These are phyloP conservation scores for Caenorhabditis afra DNA, from an alignment of 2,888 invertebrate species.

Conservation along the genomic window DNA sequence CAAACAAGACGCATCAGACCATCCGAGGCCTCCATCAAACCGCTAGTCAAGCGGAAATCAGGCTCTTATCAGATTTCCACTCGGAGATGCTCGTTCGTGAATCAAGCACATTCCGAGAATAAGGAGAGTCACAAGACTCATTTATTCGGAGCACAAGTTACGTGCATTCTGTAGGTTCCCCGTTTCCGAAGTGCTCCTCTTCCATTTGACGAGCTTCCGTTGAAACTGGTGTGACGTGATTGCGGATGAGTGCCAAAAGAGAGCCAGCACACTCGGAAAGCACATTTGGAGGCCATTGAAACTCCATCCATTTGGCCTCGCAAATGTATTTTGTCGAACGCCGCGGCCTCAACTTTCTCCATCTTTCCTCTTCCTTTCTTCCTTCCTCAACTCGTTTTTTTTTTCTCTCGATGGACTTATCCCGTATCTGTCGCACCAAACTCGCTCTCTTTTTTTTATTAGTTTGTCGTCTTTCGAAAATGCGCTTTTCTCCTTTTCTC, in stretches of 20 bases:
- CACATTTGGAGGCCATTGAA: not conserved
- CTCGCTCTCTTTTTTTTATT: slow-evolving; percentile 49
- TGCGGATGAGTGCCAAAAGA: too few species aligned
- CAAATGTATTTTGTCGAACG: slow-evolving; percentile 33
- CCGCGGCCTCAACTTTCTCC: too few species aligned
- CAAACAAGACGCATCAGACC: too few species aligned
- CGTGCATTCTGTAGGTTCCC: too few species aligned
- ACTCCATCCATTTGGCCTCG: slow-evolving; percentile 27
- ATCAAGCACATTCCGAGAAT: not conserved
- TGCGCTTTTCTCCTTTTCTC: slow-evolving; percentile 29
- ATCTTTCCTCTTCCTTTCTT: not conserved
- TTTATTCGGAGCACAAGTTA: too few species aligned
- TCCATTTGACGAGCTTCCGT: too few species aligned
- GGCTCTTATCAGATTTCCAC: not conserved
- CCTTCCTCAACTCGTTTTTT: not conserved
- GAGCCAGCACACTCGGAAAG: too few species aligned
- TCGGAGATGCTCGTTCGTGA: not conserved
- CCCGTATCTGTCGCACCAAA: slow-evolving; percentile 44
- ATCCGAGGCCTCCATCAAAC: not conserved
- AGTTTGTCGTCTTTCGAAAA: slow-evolving; percentile 48
- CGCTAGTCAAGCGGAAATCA: slow-evolving; percentile 3
- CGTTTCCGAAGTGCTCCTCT: too few species aligned
- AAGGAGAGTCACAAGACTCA: too few species aligned
- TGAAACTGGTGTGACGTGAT: too few species aligned
- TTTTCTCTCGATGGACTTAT: slow-evolving; percentile 5